phyloP scores from a whole-genome alignment of 2,888 invertebrate genomes.

The Epistrophe eligans region DNA sequence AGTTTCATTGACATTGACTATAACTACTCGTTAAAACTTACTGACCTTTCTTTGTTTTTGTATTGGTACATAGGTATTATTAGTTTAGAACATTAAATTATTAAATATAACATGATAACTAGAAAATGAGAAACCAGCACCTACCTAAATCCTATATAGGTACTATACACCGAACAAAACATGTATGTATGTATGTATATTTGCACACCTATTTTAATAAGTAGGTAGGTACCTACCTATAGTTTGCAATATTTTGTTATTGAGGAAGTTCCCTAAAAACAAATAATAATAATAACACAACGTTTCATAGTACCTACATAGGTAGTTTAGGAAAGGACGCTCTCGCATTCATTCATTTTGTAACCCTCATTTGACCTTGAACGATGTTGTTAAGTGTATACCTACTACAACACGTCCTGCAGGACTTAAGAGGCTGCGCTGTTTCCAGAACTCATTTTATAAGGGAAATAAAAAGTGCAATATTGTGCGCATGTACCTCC shows the following conservation, averaged over 20 bases:
- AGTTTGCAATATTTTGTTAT: too few species aligned
- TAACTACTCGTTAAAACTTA: not conserved
- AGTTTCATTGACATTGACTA: not conserved
- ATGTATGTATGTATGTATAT: too few species aligned
- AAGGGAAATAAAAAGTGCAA: not conserved
- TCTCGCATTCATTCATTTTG: not conserved
- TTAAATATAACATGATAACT: too few species aligned
- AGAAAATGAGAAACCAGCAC: too few species aligned
- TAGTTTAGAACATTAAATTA: not conserved
- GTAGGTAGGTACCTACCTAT: too few species aligned
- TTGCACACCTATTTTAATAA: too few species aligned
- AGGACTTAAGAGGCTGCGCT: not conserved
- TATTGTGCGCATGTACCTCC: not conserved
- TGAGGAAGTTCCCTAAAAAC: too few species aligned
- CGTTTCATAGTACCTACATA: too few species aligned
- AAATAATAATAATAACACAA: not conserved
- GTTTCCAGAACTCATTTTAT: not conserved
- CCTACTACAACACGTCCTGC: not conserved
- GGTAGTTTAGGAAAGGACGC: not conserved
- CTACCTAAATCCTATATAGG: too few species aligned
- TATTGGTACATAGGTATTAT: not conserved
- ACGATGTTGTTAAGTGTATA: not conserved
- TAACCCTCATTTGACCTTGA: conserved; percentile 1
- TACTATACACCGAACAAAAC: too few species aligned
- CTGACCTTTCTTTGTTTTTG: not conserved